Conservation (phyloP, 2,797 vertebrate species). For the Macroramphosus scolopax region DNA sequence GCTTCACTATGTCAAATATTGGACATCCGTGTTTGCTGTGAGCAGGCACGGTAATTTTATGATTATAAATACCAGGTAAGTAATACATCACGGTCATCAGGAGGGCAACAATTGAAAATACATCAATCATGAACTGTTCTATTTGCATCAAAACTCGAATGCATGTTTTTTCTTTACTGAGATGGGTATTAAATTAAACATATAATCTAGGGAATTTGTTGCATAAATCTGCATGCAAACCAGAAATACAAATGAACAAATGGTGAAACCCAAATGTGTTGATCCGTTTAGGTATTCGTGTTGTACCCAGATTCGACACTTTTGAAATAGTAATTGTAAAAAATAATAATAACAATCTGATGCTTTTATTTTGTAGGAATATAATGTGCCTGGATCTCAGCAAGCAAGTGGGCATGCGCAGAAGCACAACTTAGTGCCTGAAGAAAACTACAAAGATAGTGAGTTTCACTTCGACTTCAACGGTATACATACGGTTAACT, state of each 20-base stretch:
- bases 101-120: neutral
- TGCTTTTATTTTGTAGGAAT: constrained; percentile 64
- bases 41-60: no score
- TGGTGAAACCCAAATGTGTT: no score
- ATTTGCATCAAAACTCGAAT: neutral
- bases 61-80: neutral
- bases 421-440: neutral
- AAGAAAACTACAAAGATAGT: neutral
- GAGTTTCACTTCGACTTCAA: no score
- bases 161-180: no score
- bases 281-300: no score
- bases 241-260: no score
- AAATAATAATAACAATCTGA: neutral
- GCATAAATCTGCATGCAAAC: no score
- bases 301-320: no score
- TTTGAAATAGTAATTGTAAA: neutral
- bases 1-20: neutral
- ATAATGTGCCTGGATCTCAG: fast-evolving
- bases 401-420: constrained; percentile 48
- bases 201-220: no score
- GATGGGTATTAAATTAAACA: no score
- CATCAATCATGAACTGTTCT: neutral
- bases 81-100: neutral
- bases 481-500: no score
- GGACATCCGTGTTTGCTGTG: no score